A percentile compares a stretch with the other conserved stretches of the same genome.
These are phyloP conservation scores for Clytia hemisphaerica DNA, from an alignment of 30 jellyfish, hydroid and myxozoan species.

Conservation along the genomic window DNA sequence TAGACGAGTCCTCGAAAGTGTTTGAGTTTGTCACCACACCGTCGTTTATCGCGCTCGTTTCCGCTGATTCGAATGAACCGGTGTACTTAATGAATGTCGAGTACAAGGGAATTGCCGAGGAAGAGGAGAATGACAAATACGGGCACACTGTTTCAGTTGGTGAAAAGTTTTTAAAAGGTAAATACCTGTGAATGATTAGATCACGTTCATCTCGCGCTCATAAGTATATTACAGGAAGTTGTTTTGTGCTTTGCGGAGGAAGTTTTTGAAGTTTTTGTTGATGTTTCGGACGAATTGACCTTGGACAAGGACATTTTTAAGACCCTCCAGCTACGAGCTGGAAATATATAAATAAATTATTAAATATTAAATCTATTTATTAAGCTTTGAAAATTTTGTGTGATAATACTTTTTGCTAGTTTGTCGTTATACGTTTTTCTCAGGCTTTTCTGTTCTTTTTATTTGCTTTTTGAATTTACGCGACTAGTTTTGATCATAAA, in stretches of 20 bases:
- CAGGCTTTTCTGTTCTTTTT: too few relatives aligned
- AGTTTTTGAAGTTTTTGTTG: not conserved
- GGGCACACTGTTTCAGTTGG: not conserved
- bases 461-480: too few relatives aligned
- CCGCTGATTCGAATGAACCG: not conserved
- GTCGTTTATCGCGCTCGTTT: not conserved
- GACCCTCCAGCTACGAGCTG: not conserved
- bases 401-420: too few relatives aligned
- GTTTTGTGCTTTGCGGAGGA: not conserved
- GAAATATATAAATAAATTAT: too few relatives aligned
- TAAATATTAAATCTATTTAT: too few relatives aligned
- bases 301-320: not conserved
- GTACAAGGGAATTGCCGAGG: not conserved
- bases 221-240: not conserved
- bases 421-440: too few relatives aligned
- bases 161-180: not conserved
- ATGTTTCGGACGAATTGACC: not conserved
- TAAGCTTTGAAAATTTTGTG: too few relatives aligned
- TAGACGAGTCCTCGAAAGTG: not conserved
- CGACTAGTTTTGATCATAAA: too few relatives aligned
- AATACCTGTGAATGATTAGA: not conserved
- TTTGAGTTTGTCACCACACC: not conserved
- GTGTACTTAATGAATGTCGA: not conserved
- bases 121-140: not conserved
- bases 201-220: not conserved